These are phyloP conservation scores for Cinara cedri DNA, from an alignment of 2,888 invertebrate genomes.

Conservation along the genomic window DNA sequence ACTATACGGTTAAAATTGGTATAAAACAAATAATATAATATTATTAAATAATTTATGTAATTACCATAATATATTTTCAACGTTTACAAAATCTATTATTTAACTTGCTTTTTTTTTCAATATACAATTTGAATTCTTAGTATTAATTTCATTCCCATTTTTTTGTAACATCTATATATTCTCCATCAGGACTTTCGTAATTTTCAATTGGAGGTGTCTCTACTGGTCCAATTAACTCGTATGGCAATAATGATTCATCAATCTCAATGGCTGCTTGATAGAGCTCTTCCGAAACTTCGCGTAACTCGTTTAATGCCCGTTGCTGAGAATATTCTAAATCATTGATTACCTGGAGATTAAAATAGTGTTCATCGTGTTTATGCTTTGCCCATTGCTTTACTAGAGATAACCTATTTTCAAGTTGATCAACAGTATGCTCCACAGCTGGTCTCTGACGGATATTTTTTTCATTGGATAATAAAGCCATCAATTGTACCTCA, in stretches of 20 bases:
- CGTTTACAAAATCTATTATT: constrained; percentile 15
- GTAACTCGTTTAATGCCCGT: constrained; percentile 80
- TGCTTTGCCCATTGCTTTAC: constrained; percentile 79
- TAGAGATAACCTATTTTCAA: constrained; percentile 71
- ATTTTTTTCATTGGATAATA: constrained; percentile 8
- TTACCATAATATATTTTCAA: not conserved
- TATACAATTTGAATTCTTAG: not conserved
- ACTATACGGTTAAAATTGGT: too few relatives aligned
- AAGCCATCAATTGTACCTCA: constrained; percentile 46
- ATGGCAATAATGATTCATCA: constrained; percentile 75
- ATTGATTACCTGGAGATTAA: constrained; percentile 74
- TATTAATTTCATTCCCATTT: constrained; percentile 69
- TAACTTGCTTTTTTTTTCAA: not conserved
- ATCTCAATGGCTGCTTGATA: constrained; percentile 85
- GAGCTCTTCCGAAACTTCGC: constrained; percentile 81
- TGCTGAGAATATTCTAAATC: constrained; percentile 73
- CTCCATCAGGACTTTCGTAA: constrained; percentile 87
- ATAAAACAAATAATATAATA: not conserved
- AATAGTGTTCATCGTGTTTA: constrained; percentile 70
- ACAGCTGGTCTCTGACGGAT: constrained; percentile 17
- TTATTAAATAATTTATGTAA: not conserved
- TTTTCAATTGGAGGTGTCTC: constrained; percentile 82
- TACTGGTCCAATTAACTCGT: constrained; percentile 74
- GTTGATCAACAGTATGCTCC: constrained; percentile 64
- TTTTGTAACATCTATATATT: constrained; percentile 81